Base-by-base conservation (phyloP, 2,113 vertebrate genomes). In the Equus przewalskii region DNA sequence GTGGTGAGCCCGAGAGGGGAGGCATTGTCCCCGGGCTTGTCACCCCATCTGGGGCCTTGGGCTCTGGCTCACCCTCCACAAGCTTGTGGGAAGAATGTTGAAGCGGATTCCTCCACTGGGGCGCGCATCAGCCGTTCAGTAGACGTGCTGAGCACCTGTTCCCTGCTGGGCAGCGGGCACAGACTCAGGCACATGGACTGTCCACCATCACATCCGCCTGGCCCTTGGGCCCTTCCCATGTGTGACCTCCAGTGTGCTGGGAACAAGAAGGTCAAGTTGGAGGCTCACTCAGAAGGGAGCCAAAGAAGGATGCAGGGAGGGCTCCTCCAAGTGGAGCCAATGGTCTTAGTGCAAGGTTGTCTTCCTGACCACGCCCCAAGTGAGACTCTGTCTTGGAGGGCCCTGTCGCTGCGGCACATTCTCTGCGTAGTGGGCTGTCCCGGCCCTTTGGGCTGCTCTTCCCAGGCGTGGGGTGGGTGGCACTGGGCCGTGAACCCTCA, bases 41-140 rank as follows among this genome's bases (percentile, higher is more conserved):
- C 67, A 9, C n/a, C 65, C 67, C 10, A 33, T 19, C 67, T 16
- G 49, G 5, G 1, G 5, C 51, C 9, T 1, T 0, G 1, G 12
- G 13, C 11, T 22, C 75, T 56, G 22, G 51, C 41, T 82, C 16
- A 3, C 30, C 0, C 1, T 22, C n/a, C 41, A 1, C 6, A 36
- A 12, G 24, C 28, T 30, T 33, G 15, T 49, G 26, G 67, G 54
- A 62, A n/a, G 70, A 41, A 14, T 18, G 6, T 30, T 13, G 51
- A 36, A 21, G 44, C 14, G 28, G 49, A 3, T 7, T 3, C 56
- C 19, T 6, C 19, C 51, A 33, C 72, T 19, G 4, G 21, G 11
- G 18, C 26, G 3, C 4, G 7, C 15, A 2, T 33, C 79, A 10
- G 24, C 26, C n/a, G 9, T n/a, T 36, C 46, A 75, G 19, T 30